phyloP scores from a whole-genome alignment of 2,888 invertebrate genomes.

The Furcula furcula region DNA sequence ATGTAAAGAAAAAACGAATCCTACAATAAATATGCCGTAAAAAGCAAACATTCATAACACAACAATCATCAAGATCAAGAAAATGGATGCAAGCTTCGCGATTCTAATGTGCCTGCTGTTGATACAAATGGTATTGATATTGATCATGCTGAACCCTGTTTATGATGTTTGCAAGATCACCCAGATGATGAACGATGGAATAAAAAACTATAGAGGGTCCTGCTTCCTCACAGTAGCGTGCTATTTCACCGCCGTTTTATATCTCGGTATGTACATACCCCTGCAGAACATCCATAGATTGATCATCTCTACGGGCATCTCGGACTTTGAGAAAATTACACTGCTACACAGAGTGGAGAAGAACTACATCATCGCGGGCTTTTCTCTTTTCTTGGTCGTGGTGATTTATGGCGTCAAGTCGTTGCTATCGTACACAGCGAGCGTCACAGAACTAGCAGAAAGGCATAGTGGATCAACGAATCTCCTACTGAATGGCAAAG shows the following conservation, averaged over 20 bases:
- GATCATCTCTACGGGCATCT: conserved; percentile 33
- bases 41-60: conserved; percentile 7
- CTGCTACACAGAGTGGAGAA: conserved; percentile 53
- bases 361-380: conserved; percentile 64
- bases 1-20: too few relatives aligned
- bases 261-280: conserved; percentile 59
- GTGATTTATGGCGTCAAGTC: conserved; percentile 53
- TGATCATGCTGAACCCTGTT: conserved; percentile 59
- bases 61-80: conserved; percentile 23
- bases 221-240: conserved; percentile 29
- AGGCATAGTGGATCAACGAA: conserved; percentile 23
- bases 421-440: conserved; percentile 50
- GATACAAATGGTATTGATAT: conserved; percentile 54
- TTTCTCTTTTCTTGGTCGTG: conserved; percentile 61
- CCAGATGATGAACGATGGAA: conserved; percentile 31
- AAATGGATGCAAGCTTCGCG: conserved; percentile 54
- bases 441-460: conserved; percentile 37
- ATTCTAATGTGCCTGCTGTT: conserved; percentile 48
- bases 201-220: conserved; percentile 29
- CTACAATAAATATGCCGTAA: conserved; percentile 38
- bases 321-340: conserved; percentile 46
- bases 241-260: conserved; percentile 53
- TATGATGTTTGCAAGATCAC: conserved; percentile 54
- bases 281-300: conserved; percentile 47
- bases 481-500: conserved; percentile 13